A percentile compares a stretch with the other conserved stretches of the same genome.
These are phyloP conservation scores for Myxocyprinus asiaticus DNA, from an alignment of 2,113 vertebrate genomes.

Conservation along the genomic window DNA sequence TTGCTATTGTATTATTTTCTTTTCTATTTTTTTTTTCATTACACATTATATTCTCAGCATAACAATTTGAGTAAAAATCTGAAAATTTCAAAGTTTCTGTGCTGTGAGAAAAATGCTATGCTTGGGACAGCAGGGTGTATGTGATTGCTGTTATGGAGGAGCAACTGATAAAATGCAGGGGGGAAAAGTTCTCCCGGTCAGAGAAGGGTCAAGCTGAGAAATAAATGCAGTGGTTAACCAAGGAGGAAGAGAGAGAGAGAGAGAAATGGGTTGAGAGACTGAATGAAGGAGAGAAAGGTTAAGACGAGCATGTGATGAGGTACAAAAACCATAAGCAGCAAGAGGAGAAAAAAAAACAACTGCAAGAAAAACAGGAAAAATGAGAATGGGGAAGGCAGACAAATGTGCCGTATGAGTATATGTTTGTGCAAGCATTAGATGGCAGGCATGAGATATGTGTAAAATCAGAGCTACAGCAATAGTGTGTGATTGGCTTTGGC, in stretches of 20 bases:
- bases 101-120: neutral
- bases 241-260: neutral
- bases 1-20: no score
- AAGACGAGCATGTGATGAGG: conserved; percentile 5
- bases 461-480: neutral
- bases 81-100: neutral
- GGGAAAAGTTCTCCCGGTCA: neutral
- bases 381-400: neutral
- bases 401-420: neutral
- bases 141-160: neutral
- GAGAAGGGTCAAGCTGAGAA: conserved; percentile 12
- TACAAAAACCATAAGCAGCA: neutral
- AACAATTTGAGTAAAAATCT: no score
- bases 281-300: neutral
- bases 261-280: neutral
- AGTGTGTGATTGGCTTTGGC: conserved; percentile 1
- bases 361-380: no score
- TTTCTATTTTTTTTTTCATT: no score
- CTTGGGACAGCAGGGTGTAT: neutral
- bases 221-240: neutral
- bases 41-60: no score
- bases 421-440: conserved; percentile 1
- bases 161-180: conserved; percentile 17
- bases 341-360: no score
- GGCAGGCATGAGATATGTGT: conserved; percentile 13